A percentile compares a stretch with the other conserved stretches of the same genome.
phyloP scores from a whole-genome alignment of 23 tunicate species.

The Halocynthia aurantium region DNA sequence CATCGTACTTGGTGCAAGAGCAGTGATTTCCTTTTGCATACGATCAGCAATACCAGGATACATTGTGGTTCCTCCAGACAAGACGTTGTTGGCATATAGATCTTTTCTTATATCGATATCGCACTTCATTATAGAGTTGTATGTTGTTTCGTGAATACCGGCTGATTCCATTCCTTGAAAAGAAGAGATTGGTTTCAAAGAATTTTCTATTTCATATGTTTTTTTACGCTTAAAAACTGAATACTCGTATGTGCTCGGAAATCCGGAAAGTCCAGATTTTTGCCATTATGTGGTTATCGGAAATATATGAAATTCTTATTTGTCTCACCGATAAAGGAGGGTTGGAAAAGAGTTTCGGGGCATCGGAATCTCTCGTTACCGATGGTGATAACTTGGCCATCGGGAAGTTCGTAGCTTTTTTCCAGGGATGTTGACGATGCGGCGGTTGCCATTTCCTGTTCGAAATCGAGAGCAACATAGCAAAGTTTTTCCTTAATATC shows the following conservation, averaged over 20 bases:
- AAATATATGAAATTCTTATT: no score
- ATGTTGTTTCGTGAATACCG: slow-evolving; percentile 39
- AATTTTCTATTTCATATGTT: no score
- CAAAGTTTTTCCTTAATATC: slow-evolving; percentile 39
- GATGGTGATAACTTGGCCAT: slow-evolving; percentile 16
- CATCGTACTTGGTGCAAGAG: slow-evolving; percentile 96
- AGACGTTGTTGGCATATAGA: slow-evolving; percentile 32
- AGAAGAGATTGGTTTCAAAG: neutral
- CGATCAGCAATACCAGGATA: slow-evolving; percentile 92
- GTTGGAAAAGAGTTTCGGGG: slow-evolving; percentile 97
- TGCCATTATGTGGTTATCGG: no score
- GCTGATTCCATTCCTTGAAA: slow-evolving; percentile 15
- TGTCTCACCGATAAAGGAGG: slow-evolving; percentile 73
- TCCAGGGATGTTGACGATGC: slow-evolving; percentile 35
- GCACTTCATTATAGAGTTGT: slow-evolving; percentile 47
- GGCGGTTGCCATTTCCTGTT: slow-evolving; percentile 56
- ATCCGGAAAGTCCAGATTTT: no score
- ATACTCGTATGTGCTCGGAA: neutral
- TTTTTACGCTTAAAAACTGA: neutral
- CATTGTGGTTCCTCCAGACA: slow-evolving; percentile 76
- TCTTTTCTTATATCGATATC: slow-evolving; percentile 42
- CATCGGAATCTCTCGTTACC: slow-evolving; percentile 71
- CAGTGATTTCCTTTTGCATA: slow-evolving; percentile 96
- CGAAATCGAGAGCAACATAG: slow-evolving; percentile 46
- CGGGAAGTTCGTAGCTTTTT: slow-evolving; percentile 27